Base-by-base conservation (phyloP, 2,113 vertebrate genomes). In the Hipposideros armiger region DNA sequence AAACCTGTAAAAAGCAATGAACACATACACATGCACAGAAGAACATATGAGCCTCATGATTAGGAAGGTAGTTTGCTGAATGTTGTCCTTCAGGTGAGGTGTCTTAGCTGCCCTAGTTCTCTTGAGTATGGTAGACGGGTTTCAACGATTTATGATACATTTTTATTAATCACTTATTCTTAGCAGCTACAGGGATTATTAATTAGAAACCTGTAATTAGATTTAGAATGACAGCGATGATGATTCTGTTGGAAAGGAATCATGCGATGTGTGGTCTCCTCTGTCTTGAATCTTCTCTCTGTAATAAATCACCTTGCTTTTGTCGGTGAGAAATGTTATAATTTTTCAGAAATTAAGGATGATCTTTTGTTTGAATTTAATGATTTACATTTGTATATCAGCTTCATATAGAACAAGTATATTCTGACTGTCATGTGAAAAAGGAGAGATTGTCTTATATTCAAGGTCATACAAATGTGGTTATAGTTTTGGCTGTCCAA, bases 101-200 rank as follows among this genome's bases (percentile, higher is more conserved):
- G 0, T 77, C 28, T 60, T 7, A 47, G 58, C 82, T 81, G 0
- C 74, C 60, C 72, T 66, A 90, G 45, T 96, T 95, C 69, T 95
- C 50, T 11, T 81, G 14, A 80, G 54, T 76, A 28, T 97, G 14
- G 0, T 74, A 95, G 94, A 93, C 88, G 95, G 10, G 42, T 96
- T 95, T 97, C 54, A 95, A 9, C 32, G 50, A 73, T 86, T 32
- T 64, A 30, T 89, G 11, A 82, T 96, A 73, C 5, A 24, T 91
- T 96, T 96, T 97, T 95, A 78, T 94, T 97, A 94, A 85, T 94
- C 64, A 92, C 67, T 95, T 97, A 28, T 22, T 30, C 88, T 95
- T 98, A 97, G 67, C 45, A 94, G 0, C 66, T 94, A 66, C n/a
- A 87, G 19, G 85, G 66, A 90, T 70, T 87, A 67, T 95, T 87